Evolutionary conservation across 2,888 invertebrate genomes (phyloP), one percentile per base, ranked within the genome.

Genomic region (Melangyna quadrimaculata): DNA sequence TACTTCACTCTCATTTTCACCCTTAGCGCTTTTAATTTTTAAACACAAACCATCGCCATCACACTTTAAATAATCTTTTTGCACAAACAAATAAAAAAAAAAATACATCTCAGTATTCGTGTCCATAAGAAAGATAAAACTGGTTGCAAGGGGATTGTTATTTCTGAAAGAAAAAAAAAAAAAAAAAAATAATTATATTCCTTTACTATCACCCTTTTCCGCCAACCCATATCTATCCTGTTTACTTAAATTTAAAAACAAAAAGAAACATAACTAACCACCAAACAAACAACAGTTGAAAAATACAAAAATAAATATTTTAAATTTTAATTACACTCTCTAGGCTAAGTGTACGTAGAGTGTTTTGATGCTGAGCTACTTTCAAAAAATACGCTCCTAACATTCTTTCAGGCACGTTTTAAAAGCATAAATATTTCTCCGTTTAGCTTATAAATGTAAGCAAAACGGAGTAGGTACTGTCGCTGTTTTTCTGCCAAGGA

Each of bases 321-420:
- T 84, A 80, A 69, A 84, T 79, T 72, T 55, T 77, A 84, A 84
- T 84, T 84, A 79, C 32, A 71, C n/a, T n/a, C 65, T 67, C 29
- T 29, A 48, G 6, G 19, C 9, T 1, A 8, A 3, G n/a, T 9
- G 9, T 2, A 19, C 32, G 24, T 40, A 37, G 17, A 45, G 48
- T 4, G 22, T 1, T 48, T n/a, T n/a, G n/a, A 19, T 45, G 45
- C 35, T 27, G 32, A 2, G 22, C 19, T 17, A 24, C n/a, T 53
- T 48, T 10, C n/a, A 27, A 12, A 24, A 10, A 37, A 12, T 43
- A 27, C 35, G 7, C 37, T 51, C 14, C 22, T 10, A 51, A 32
- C 14, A 17, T 19, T 69, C n/a, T 69, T 45, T 73, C n/a, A 57
- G 43, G 61, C 78, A 74, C 78, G 74, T 70, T 48, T 35, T 40